Evolutionary conservation across 2,113 vertebrate species (phyloP).

Genomic region (Toxotes jaculatrix): DNA sequence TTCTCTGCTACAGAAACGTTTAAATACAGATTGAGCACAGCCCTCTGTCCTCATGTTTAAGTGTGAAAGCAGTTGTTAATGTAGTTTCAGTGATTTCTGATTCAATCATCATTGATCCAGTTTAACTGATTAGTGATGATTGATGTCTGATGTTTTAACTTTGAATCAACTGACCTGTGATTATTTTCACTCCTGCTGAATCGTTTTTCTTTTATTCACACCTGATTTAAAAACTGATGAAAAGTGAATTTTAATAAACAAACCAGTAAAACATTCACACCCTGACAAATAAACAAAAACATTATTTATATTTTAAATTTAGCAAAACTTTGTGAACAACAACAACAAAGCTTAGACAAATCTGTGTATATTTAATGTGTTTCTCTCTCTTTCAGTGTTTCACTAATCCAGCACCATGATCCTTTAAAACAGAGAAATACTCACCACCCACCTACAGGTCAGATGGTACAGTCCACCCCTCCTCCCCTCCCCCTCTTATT

Average conservation of each 20-base stretch:
- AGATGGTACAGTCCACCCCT: conserved; percentile 54
- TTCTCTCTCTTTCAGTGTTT: background rate
- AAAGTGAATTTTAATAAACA: too few relatives aligned
- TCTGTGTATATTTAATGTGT: too few relatives aligned
- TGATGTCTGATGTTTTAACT: background rate
- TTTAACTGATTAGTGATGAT: background rate
- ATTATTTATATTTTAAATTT: too few relatives aligned
- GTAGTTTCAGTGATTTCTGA: background rate
- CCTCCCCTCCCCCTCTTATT: conserved; percentile 8
- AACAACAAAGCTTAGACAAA: too few relatives aligned
- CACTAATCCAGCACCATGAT: background rate
- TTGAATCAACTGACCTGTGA: too few relatives aligned
- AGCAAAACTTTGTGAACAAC: too few relatives aligned
- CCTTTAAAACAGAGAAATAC: background rate
- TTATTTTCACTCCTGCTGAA: too few relatives aligned
- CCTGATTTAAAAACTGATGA: too few relatives aligned
- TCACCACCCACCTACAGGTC: background rate
- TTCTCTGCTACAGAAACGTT: background rate
- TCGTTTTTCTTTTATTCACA: too few relatives aligned
- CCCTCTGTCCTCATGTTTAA: background rate
- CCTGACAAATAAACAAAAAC: too few relatives aligned
- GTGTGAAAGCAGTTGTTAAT: background rate
- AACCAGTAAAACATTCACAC: too few relatives aligned
- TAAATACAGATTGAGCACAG: background rate
- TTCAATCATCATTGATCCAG: background rate